Evolutionary conservation across 2,888 invertebrate species (phyloP), one percentile per base, ranked within the genome.

Genomic region (Scaptomyza polygonia): DNA sequence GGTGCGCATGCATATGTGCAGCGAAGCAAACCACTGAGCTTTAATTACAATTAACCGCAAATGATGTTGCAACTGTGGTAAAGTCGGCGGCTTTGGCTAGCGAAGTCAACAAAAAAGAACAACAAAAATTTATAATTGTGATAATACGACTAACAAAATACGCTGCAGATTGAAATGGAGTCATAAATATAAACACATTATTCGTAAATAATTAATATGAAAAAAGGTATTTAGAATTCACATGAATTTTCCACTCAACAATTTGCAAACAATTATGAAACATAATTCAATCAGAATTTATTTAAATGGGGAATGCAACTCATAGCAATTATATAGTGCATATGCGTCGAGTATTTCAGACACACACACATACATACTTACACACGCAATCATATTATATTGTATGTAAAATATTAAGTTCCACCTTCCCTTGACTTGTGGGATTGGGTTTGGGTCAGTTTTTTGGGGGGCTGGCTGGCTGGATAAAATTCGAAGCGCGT

Each of bases 1-100:
- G 52, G 59, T 65, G 56, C 72, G 56, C 72, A 70, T 65, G 56
- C 72, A 70, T 71, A 53, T 81, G 68, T 75, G 64, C 77, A 43
- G 55, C 67, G 69, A 64, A 67, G 72, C 79, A 74, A 68, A 69
- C 72, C 79, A 69, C 77, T 72, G 83, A 77, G 75, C 78, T 85
- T 82, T 85, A 85, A 79, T 82, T 82, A 85, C 83, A 82, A 77
- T 77, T 72, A 77, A 82, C 79, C 83, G 40, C 79, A 85, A 82
- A 79, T 82, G 77, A 85, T 85, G 82, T 79, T 61, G 75, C 69
- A 67, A 62, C 59, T 72, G 78, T 55, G 81, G 72, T 58, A 61
- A 65, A 45, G 67, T 52, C 58, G 57, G 14, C 67, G 48, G 59
- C 54, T 65, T 73, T 66, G 48, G 52, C 40, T 44, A 55, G 72